Percentiles rank a stretch among this genome's conserved stretches.
These are phyloP conservation scores for Nemoura dubitans DNA, from an alignment of 2,888 invertebrate species.

Conservation along the genomic window DNA sequence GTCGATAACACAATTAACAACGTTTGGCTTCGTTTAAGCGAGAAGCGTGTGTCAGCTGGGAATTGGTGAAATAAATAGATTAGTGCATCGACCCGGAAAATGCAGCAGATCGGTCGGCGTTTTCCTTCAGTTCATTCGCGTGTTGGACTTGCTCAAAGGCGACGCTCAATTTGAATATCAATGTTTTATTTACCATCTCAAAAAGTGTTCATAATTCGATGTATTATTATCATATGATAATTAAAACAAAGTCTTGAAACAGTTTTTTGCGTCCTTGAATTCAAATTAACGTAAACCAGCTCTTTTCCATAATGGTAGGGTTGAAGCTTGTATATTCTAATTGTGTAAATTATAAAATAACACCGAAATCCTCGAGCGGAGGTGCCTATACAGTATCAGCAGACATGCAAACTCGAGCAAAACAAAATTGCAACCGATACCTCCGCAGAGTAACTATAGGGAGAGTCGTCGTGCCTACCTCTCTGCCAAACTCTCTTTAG, in stretches of 20 bases:
- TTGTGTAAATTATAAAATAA: conserved; percentile 31
- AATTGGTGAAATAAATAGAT: not conserved
- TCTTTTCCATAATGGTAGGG: conserved; percentile 1
- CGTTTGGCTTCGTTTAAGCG: not conserved
- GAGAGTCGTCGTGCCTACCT: not conserved
- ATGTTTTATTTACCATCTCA: not conserved
- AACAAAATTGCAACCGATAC: not conserved
- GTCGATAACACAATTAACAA: not conserved
- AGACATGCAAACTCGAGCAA: conserved; percentile 15
- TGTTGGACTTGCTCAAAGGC: not conserved
- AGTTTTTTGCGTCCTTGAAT: conserved; percentile 9
- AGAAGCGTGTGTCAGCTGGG: not conserved
- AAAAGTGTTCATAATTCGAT: not conserved
- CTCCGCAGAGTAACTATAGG: no score
- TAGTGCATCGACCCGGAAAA: not conserved
- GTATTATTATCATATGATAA: not conserved
- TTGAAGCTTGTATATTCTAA: not conserved
- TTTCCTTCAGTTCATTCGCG: not conserved
- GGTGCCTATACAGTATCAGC: not conserved
- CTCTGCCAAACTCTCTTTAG: not conserved
- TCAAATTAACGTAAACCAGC: conserved; percentile 17
- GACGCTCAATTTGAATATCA: not conserved
- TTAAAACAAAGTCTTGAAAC: not conserved
- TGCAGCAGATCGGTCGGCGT: not conserved
- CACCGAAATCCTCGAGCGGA: not conserved